phyloP scores from a whole-genome alignment of 2,113 vertebrate species.

The Chloebia gouldiae region DNA sequence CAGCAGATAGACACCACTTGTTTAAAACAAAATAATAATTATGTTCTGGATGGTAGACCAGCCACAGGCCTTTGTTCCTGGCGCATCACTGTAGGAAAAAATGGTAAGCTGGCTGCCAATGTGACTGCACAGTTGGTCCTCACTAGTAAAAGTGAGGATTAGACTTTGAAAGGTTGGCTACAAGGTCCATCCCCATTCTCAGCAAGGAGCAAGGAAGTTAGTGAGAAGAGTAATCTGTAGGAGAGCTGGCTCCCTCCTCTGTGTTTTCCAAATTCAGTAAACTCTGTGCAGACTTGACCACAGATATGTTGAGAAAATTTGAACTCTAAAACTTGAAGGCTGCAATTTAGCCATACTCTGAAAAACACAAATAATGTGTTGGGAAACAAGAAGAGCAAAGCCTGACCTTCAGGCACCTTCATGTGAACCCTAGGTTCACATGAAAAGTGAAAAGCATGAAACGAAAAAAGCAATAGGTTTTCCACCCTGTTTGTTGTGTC shows the following conservation, averaged over 20 bases:
- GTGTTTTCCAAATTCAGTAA: background rate
- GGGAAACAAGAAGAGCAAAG: background rate
- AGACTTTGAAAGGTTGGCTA: background rate
- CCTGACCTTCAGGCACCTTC: background rate
- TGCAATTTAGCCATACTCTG: background rate
- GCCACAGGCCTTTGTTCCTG: background rate
- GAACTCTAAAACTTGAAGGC: background rate
- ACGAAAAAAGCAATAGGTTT: background rate
- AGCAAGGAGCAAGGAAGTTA: background rate
- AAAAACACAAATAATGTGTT: background rate
- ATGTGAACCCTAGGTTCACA: background rate
- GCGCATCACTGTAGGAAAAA: background rate
- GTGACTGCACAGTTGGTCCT: background rate
- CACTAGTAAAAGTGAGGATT: background rate
- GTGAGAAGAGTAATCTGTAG: background rate
- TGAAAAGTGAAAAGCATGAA: too few relatives aligned
- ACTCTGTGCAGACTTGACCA: background rate
- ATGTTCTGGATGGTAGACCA: background rate
- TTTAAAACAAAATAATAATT: slow-evolving; percentile 6
- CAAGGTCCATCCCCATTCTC: background rate
- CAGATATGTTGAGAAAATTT: background rate
- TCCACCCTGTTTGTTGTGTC: background rate
- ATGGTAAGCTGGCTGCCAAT: background rate
- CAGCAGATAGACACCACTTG: background rate
- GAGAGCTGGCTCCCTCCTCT: background rate